Base-by-base conservation (phyloP, 1,140 invertebrate species). In the Lerema accius region DNA sequence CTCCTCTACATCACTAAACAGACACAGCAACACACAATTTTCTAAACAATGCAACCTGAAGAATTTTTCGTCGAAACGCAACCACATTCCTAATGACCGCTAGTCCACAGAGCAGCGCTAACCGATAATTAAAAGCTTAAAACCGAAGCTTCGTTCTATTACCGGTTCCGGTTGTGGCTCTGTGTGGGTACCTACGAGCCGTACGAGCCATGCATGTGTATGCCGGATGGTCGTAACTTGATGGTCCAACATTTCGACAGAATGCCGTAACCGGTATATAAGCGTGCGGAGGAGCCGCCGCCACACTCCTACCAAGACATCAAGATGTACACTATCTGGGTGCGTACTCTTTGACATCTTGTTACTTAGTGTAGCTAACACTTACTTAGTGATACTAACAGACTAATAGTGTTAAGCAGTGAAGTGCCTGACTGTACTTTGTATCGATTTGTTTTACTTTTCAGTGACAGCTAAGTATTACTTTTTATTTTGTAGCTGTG, bases 131-230 rank as follows among this genome's bases (percentile, higher is more conserved):
- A 60, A n/a, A n/a, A n/a, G n/a, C n/a, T n/a, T n/a, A n/a, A n/a
- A n/a, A n/a, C 40, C 60, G 48, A 76, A 71, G 68, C 73, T 70
- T 76, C 65, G 67, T 67, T n/a, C 61, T 63, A 61, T 70, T 66
- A 71, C 71, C 68, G 65, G 70, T 76, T 70, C 65, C 50, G 39
- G 39, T 43, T 61, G 64, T 37, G 19, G 37, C 49, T 50, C 35
- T 19, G 1, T 49, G 26, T 32, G 32, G 60, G 32, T 61, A 65
- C 69, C n/a, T n/a, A n/a, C n/a, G n/a, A n/a, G n/a, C n/a, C n/a
- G n/a, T n/a, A n/a, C n/a, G n/a, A n/a, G n/a, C n/a, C n/a, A n/a
- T n/a, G n/a, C n/a, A n/a, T n/a, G n/a, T n/a, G n/a, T n/a, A n/a
- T n/a, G n/a, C n/a, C n/a, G n/a, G n/a, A n/a, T n/a, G n/a, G n/a